These are phyloP conservation scores for Bombylius major DNA, from an alignment of 2,888 invertebrate species.

Conservation along the genomic window DNA sequence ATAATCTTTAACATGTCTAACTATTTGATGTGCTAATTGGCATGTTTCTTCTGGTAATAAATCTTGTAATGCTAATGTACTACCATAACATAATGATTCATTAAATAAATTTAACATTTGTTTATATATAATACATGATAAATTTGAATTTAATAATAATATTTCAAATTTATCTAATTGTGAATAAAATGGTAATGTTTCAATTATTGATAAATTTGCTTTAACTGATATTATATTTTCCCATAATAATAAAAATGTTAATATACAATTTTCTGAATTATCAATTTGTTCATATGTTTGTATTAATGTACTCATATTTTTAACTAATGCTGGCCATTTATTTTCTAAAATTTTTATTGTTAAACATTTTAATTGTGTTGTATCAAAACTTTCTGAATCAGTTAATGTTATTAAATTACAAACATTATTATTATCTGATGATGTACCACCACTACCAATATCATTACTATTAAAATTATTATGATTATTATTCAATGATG, in stretches of 20 bases:
- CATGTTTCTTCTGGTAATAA: slow-evolving; percentile 80
- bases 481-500: not conserved
- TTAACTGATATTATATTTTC: slow-evolving; percentile 83
- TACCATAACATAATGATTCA: slow-evolving; percentile 83
- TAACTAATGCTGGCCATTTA: slow-evolving; percentile 72
- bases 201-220: slow-evolving; percentile 78
- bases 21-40: slow-evolving; percentile 70
- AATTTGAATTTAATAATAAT: slow-evolving; percentile 49
- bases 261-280: slow-evolving; percentile 52
- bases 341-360: slow-evolving; percentile 75
- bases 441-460: not conserved
- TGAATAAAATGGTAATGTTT: slow-evolving; percentile 78
- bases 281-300: slow-evolving; percentile 24
- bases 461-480: not conserved
- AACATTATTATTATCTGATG: slow-evolving; percentile 10
- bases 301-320: slow-evolving; percentile 43
- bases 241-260: slow-evolving; percentile 78
- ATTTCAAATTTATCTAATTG: slow-evolving; percentile 70
- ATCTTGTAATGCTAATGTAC: slow-evolving; percentile 78
- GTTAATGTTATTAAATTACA: slow-evolving; percentile 42
- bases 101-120: slow-evolving; percentile 76
- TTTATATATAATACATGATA: slow-evolving; percentile 75
- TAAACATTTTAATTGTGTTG: slow-evolving; percentile 72
- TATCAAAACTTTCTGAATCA: slow-evolving; percentile 72
- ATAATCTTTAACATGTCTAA: slow-evolving; percentile 74